These are phyloP conservation scores for Stegastes partitus DNA, from an alignment of 2,113 vertebrate species.

Conservation along the genomic window DNA sequence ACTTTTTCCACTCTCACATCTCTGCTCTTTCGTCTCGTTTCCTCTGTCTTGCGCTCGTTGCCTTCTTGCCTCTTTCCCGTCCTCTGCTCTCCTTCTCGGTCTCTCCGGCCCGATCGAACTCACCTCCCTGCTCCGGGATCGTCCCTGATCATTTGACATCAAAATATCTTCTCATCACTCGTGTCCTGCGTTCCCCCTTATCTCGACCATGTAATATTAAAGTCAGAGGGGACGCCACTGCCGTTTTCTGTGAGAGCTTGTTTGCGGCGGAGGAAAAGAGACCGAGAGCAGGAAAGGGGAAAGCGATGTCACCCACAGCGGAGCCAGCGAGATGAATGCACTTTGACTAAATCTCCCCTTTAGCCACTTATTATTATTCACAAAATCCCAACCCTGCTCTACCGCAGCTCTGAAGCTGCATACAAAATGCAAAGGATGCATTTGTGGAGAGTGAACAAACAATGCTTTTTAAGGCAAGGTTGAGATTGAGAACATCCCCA, in stretches of 20 bases:
- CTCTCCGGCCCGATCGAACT: not conserved
- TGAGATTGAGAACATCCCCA: conserved; percentile 15
- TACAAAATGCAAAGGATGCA: conserved; percentile 53
- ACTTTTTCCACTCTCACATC: conserved; percentile 17
- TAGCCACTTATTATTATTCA: conserved; percentile 81
- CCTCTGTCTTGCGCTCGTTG: not conserved
- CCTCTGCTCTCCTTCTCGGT: conserved; percentile 6
- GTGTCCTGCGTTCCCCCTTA: conserved; percentile 60
- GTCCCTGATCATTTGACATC: conserved; percentile 62
- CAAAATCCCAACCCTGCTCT: conserved; percentile 61
- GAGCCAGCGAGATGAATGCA: conserved; percentile 71
- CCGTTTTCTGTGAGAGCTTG: conserved; percentile 59
- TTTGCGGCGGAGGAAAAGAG: conserved; percentile 31
- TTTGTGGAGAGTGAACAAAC: conserved; percentile 54
- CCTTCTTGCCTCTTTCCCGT: conserved; percentile 3
- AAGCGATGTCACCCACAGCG: conserved; percentile 65
- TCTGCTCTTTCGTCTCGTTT: conserved; percentile 18
- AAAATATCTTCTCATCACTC: conserved; percentile 52
- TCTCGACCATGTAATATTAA: conserved; percentile 72
- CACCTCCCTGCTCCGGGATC: conserved; percentile 58
- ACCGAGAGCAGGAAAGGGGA: conserved; percentile 34
- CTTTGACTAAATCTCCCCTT: conserved; percentile 78
- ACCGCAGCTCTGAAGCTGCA: conserved; percentile 54
- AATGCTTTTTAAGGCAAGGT: conserved; percentile 33
- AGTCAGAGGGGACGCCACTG: conserved; percentile 64